Evolutionary conservation across 2,113 vertebrate genomes (phyloP).

Genomic region (Megalops atlanticus): DNA sequence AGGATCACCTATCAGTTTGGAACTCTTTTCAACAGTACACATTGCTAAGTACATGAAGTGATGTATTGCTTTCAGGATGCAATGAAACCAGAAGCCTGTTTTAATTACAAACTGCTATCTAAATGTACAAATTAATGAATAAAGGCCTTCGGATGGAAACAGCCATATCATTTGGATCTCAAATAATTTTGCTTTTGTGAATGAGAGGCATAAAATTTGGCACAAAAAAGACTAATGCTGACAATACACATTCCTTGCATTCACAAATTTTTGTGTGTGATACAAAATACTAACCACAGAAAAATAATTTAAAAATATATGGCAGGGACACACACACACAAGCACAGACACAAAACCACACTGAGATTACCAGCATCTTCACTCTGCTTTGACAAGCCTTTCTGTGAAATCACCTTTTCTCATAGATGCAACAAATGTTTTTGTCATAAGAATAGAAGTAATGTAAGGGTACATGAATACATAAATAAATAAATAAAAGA

Average conservation of each 20-base stretch:
- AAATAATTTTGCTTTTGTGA: slow-evolving; percentile 1
- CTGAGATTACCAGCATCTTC: background rate
- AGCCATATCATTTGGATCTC: background rate
- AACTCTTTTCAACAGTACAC: background rate
- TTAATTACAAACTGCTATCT: slow-evolving; percentile 8
- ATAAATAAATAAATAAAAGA: background rate
- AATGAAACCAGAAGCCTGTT: slow-evolving; percentile 5
- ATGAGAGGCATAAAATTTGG: background rate
- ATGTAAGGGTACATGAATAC: background rate
- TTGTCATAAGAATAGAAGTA: background rate
- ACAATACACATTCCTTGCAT: slow-evolving; percentile 4
- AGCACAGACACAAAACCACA: background rate
- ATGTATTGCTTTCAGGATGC: background rate
- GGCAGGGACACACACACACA: background rate
- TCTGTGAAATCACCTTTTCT: background rate
- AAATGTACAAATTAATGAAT: background rate
- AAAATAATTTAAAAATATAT: background rate
- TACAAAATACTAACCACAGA: background rate
- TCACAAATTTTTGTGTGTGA: too few species aligned
- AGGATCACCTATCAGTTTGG: background rate
- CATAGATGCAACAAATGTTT: background rate
- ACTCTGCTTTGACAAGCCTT: background rate
- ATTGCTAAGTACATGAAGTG: slow-evolving; percentile 18
- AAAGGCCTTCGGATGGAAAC: background rate
- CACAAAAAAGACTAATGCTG: background rate